Evolutionary conservation across 2,888 invertebrate species (phyloP), one percentile per base, ranked within the genome.

Genomic region (Pterostichus madidus): DNA sequence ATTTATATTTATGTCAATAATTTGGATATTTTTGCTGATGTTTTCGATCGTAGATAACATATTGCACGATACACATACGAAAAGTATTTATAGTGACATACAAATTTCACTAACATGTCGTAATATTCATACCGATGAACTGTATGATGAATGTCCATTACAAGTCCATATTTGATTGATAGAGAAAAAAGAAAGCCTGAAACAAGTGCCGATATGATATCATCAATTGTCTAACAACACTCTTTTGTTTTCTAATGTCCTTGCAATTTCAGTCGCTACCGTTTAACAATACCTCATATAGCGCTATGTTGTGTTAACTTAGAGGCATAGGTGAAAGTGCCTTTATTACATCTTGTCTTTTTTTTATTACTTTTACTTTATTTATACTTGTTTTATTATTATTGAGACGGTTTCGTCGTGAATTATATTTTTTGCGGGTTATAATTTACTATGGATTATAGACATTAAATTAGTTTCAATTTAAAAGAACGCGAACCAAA

Each of bases 361-460:
- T n/a, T 49, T 49, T 49, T 49, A 49, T 49, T 49, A 49, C 46
- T 46, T 46, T 46, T 46, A 46, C 46, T 46, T 49, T 49, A 49
- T n/a, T 11, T 49, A 2, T 6, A 49, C 6, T 49, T 49, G 3
- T 5, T 49, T 49, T 49, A 49, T 49, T 49, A n/a, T 49, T 49
- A 49, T 13, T 49, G 13, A 2, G 0, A 5, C 13, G 44, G 7
- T 44, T 44, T 7, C 44, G 44, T 11, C 44, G 8, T 44, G 2
- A 49, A 49, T 13, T n/a, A 49, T 11, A 49, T 49, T 49, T 49
- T 49, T 49, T 39, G 39, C 39, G 6, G 39, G 39, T 8, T 8
- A 5, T 39, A 39, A 39, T 39, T 39, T 39, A 39, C 39, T 39
- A 5, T 39, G 39, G 39, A 39, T 39, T 39, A 39, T 8, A 8